phyloP scores from a whole-genome alignment of 2,888 invertebrate species.

The Drosophila dives region DNA sequence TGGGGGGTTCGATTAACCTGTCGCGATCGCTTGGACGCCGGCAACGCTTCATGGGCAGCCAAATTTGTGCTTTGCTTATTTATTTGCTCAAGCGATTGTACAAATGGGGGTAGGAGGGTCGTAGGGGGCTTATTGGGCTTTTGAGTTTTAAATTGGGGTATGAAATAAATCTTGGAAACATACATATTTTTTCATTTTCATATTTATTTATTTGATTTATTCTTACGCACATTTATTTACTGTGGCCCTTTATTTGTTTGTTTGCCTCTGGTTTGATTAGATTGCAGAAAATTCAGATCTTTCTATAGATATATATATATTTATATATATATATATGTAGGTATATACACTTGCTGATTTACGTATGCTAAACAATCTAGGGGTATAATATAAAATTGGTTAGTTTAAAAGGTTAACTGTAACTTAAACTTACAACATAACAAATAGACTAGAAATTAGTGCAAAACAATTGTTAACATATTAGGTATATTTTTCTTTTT shows the following conservation, averaged over 20 bases:
- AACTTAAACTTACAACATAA: constrained; percentile 41
- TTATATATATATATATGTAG: constrained; percentile 4
- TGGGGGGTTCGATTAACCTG: constrained; percentile 30
- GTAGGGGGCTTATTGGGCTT: constrained; percentile 28
- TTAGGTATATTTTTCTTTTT: constrained; percentile 3
- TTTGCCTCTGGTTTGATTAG: constrained; percentile 19
- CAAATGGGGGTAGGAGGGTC: not conserved
- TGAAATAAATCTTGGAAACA: constrained; percentile 57
- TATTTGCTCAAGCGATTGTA: constrained; percentile 40
- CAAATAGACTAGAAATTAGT: constrained; percentile 31
- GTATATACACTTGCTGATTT: constrained; percentile 26
- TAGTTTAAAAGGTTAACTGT: constrained; percentile 17
- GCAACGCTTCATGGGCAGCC: constrained; percentile 33
- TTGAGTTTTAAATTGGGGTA: constrained; percentile 33
- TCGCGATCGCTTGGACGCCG: constrained; percentile 41
- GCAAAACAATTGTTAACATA: constrained; percentile 66
- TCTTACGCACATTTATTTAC: constrained; percentile 71
- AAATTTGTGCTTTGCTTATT: constrained; percentile 38
- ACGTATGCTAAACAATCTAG: constrained; percentile 61
- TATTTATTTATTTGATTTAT: constrained; percentile 22
- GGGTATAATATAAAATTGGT: constrained; percentile 24
- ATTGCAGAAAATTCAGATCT: constrained; percentile 34
- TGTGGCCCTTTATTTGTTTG: constrained; percentile 23
- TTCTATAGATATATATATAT: constrained; percentile 7
- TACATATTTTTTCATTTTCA: not conserved